Percentiles rank a stretch among this genome's conserved stretches.
phyloP scores from a whole-genome alignment of 2,888 invertebrate species.

The Tetanocera ferruginea region DNA sequence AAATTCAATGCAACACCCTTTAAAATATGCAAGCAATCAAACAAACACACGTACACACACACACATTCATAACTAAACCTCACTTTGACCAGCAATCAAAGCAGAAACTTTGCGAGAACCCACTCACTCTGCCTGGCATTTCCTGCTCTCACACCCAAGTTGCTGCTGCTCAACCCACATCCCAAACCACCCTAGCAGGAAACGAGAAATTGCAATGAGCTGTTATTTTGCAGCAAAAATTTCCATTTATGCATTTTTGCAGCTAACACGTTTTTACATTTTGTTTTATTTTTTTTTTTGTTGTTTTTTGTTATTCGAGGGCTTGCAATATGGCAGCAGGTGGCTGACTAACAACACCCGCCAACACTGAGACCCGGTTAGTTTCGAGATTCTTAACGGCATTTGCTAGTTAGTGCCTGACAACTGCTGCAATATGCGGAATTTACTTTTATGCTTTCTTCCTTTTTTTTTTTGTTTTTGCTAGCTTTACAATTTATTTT shows the following conservation, averaged over 20 bases:
- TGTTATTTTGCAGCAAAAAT: conserved; percentile 8
- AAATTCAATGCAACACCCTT: background rate
- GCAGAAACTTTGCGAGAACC: background rate
- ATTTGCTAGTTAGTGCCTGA: no score
- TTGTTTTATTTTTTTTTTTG: no score
- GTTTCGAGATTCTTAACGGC: no score
- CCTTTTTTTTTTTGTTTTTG: background rate
- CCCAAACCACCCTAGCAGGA: no score
- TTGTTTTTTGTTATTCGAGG: no score
- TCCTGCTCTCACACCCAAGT: no score
- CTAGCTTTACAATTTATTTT: background rate
- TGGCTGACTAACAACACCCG: background rate
- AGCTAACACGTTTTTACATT: background rate
- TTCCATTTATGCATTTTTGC: conserved; percentile 17
- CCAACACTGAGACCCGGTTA: background rate
- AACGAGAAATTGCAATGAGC: conserved; percentile 9
- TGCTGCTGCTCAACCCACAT: no score
- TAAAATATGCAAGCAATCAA: no score
- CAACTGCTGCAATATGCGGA: conserved; percentile 16
- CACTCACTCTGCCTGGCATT: no score
- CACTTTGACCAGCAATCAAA: background rate
- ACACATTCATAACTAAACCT: conserved; percentile 17
- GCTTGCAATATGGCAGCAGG: no score
- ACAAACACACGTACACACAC: conserved; percentile 36
- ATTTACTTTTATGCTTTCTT: conserved; percentile 1